Conservation (phyloP, 2,797 vertebrate species). For the Sebastes jordani region DNA sequence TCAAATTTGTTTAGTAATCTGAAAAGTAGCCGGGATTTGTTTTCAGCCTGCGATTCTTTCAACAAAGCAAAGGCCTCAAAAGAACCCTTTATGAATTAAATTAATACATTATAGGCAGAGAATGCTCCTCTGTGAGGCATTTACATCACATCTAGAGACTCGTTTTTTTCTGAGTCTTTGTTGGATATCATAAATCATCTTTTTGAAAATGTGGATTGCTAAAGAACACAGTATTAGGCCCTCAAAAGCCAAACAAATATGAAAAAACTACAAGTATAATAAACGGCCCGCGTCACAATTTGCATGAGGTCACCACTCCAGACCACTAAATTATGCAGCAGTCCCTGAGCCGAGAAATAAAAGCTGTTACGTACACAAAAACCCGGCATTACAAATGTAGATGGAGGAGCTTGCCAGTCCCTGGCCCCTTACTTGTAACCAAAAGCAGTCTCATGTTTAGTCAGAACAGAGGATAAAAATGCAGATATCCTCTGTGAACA, state of each 20-base stretch:
- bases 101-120: not conserved
- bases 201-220: slow-evolving; percentile 28
- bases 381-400: slow-evolving; percentile 37
- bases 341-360: slow-evolving; percentile 43
- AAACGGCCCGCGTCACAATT: slow-evolving; percentile 53
- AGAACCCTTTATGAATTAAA: not conserved
- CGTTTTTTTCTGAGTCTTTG: slow-evolving; percentile 5
- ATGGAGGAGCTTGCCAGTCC: slow-evolving; percentile 3
- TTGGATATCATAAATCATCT: slow-evolving; percentile 24
- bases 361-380: slow-evolving; percentile 45
- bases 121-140: slow-evolving; percentile 19
- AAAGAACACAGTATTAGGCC: slow-evolving; percentile 20
- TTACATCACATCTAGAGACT: slow-evolving; percentile 1
- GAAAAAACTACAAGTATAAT: slow-evolving; percentile 26
- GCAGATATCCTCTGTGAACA: not conserved
- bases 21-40: not conserved
- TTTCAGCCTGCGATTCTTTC: not conserved
- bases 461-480: not conserved
- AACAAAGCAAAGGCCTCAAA: not conserved
- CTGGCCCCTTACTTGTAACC: not conserved
- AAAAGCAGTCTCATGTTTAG: not conserved
- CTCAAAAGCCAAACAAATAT: slow-evolving; percentile 26
- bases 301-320: slow-evolving; percentile 59
- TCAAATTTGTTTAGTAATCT: not conserved
- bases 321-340: slow-evolving; percentile 68